These are phyloP conservation scores for Charaxes varanes DNA, from an alignment of 1,140 invertebrate species.

Conservation along the genomic window DNA sequence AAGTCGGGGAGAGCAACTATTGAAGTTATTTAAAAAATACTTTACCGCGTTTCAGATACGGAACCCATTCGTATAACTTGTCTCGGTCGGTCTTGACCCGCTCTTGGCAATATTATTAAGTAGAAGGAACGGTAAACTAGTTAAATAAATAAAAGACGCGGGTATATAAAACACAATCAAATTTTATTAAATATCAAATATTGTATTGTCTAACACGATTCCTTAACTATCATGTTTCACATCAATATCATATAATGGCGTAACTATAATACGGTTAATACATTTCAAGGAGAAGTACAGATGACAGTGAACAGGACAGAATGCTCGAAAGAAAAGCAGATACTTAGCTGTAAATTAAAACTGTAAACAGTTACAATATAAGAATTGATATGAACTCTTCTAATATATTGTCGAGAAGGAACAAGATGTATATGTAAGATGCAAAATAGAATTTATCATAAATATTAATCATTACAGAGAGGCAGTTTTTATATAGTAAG, in stretches of 20 bases:
- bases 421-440: slow-evolving; percentile 39
- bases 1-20: no score
- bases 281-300: slow-evolving; percentile 42
- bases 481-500: slow-evolving; percentile 4
- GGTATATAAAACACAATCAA: slow-evolving; percentile 69
- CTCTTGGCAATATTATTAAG: not conserved
- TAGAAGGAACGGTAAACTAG: not conserved
- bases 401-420: slow-evolving; percentile 67
- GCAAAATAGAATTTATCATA: slow-evolving; percentile 15
- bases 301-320: slow-evolving; percentile 37
- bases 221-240: slow-evolving; percentile 72
- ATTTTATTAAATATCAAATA: slow-evolving; percentile 74
- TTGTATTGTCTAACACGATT: slow-evolving; percentile 74
- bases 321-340: slow-evolving; percentile 28
- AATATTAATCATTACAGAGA: slow-evolving; percentile 6
- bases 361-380: slow-evolving; percentile 9
- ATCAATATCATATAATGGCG: slow-evolving; percentile 60
- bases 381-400: slow-evolving; percentile 12
- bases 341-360: slow-evolving; percentile 5
- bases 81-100: no score
- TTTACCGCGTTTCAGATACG: no score
- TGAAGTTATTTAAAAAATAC: no score
- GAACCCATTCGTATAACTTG: no score
- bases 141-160: slow-evolving; percentile 33
- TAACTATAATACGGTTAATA: slow-evolving; percentile 62